Evolutionary conservation across 2,113 vertebrate species (phyloP), one percentile per base, ranked within the genome.

Genomic region (Prinia subflava): DNA sequence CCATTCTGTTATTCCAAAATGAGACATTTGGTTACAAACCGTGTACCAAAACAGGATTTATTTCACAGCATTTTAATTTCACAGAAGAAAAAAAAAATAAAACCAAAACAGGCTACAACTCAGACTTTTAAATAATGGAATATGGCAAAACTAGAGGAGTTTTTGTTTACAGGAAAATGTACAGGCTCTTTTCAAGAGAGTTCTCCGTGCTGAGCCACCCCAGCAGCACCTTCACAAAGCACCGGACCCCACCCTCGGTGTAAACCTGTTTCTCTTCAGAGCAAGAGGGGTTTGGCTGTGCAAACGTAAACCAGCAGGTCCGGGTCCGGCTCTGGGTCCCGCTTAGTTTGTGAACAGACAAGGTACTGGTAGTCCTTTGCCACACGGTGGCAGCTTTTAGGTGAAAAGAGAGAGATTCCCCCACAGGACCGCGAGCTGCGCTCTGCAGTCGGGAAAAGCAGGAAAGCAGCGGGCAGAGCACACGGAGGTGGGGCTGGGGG

Each of bases 31-130:
- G 44, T 82, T 95, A 68, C 49, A 71, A 94, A 84, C 70, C n/a
- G 2, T 10, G 37, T 95, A 97, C 67, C 59, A 97, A 98, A 98
- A 79, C 56, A 53, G 63, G 8, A 42, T 98, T 98, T 98, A 97
- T 97, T 98, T 97, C 68, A 97, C 96, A 97, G 96, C 96, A 71
- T 90, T 83, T 73, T 49, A 41, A 92, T 75, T 55, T 80, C 90
- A 98, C 94, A 97, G 89, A 63, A 74, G 9, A 20, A 37, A n/a
- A 2, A 52, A 73, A 39, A 11, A n/a, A 41, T 9, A 18, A 39
- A 11, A 3, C 9, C 41, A 22, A 30, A 56, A 90, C 70, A 30
- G 39, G 63, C 33, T 81, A 97, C 92, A 94, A 33, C 91, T 79
- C 15, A 83, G 68, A 76, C 68, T 62, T 93, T 94, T 70, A 96